A percentile compares a stretch with the other conserved stretches of the same genome.
Evolutionary conservation across 2,113 vertebrate species (phyloP).

Genomic region (Marcusenius ussheri): DNA sequence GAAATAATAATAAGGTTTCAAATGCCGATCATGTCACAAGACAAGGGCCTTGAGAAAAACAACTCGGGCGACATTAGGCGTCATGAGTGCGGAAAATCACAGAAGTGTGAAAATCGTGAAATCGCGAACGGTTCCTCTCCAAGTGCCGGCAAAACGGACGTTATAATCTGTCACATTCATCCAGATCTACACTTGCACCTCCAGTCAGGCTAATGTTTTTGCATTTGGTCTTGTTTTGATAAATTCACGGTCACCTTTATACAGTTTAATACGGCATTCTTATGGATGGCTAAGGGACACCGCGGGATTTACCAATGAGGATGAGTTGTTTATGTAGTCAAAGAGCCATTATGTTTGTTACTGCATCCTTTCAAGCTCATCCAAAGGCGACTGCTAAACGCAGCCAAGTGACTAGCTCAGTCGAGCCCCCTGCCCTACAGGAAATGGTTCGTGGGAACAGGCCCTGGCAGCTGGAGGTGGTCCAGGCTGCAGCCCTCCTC

Average conservation of each 20-base stretch:
- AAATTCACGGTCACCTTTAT: background rate
- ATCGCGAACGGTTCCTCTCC: background rate
- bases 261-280: background rate
- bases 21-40: background rate
- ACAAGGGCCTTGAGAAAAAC: background rate
- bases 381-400: background rate
- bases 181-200: background rate
- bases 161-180: background rate
- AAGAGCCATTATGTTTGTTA: background rate
- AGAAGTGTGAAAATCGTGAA: background rate
- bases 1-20: background rate
- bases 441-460: slow-evolving; percentile 10
- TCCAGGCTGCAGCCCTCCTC: background rate
- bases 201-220: background rate
- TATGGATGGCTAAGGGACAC: background rate
- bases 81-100: background rate
- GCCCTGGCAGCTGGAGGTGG: background rate
- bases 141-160: background rate
- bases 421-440: background rate
- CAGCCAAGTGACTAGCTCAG: background rate
- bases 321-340: background rate
- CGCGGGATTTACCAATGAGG: background rate
- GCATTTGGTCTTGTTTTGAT: background rate
- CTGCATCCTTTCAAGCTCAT: background rate
- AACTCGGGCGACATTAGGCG: background rate